Evolutionary conservation across 2,888 invertebrate genomes (phyloP), one percentile per base, ranked within the genome.

Genomic region (Scrobipalpa atriplicella): DNA sequence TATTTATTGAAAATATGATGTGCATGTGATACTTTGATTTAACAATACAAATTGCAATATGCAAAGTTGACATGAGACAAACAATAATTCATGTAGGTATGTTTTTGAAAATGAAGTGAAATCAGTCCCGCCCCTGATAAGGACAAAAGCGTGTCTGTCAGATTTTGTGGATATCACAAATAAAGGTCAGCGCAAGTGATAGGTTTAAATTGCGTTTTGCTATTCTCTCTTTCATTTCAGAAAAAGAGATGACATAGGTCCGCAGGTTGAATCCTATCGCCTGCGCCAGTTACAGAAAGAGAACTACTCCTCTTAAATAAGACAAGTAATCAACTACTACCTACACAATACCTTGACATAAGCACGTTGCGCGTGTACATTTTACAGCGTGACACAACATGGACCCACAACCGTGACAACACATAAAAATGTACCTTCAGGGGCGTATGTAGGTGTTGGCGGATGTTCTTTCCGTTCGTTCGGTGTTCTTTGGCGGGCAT

Each of bases 371-470:
- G 41, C 18, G 43, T 19, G 62, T 19, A n/a, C 47, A 21, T 62
- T 3, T 11, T 47, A 16, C 58, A 29, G 58, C n/a, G 61, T 38
- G 39, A 61, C 61, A 61, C 61, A 62, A 62, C 43, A 47, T 62
- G 62, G 43, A 63, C n/a, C 51, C 51, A 51, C 62, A 19, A 62
- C 58, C 58, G 58, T 58, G 58, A 21, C 47, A 21, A 56, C 58
- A 54, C 36, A 47, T 16, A 56, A 60, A 18, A 54, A 16, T 84
- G 82, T 89, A 92, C 92, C 91, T 91, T 92, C 92, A 92, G 75
- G 90, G 78, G 81, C 87, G 83, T 77, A 85, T 75, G 85, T 89
- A 89, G 69, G 91, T 86, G 71, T 84, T 85, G 73, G 87, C 86
- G 62, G 89, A 87, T 66, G 90, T 43, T 13, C 43, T 43, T n/a